Conservation (phyloP, 1,140 invertebrate genomes). For the Macrocentrus cingulum region DNA sequence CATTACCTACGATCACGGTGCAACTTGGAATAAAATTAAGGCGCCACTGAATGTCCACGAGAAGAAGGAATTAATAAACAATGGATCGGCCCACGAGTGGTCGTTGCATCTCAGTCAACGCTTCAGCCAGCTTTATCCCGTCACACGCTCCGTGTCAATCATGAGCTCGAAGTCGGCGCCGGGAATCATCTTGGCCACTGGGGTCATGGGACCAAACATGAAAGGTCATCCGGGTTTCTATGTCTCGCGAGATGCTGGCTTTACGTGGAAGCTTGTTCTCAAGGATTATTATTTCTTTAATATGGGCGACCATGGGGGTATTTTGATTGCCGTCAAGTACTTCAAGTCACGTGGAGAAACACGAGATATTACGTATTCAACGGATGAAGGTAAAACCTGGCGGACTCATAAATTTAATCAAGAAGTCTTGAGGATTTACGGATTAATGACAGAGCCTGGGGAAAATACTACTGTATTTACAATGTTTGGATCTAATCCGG, state of each 20-base stretch:
- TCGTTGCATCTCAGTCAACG: constrained; percentile 85
- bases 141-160: constrained; percentile 76
- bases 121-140: constrained; percentile 80
- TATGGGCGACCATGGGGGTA: constrained; percentile 87
- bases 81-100: constrained; percentile 62
- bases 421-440: constrained; percentile 76
- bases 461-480: constrained; percentile 90
- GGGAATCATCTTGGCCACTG: constrained; percentile 85
- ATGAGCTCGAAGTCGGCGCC: constrained; percentile 84
- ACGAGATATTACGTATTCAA: constrained; percentile 78
- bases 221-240: constrained; percentile 82
- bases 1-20: constrained; percentile 88
- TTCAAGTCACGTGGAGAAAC: constrained; percentile 76
- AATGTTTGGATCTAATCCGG: constrained; percentile 80
- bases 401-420: constrained; percentile 69
- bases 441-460: constrained; percentile 87
- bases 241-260: constrained; percentile 80
- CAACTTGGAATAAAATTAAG: constrained; percentile 74
- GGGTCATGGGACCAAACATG: constrained; percentile 74
- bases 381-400: constrained; percentile 85
- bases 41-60: constrained; percentile 69
- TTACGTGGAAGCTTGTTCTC: constrained; percentile 80
- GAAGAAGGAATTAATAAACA: no score
- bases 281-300: constrained; percentile 86
- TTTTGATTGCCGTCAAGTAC: constrained; percentile 81